Conservation (phyloP, 2,888 invertebrate genomes). For the Acronicta leporina region DNA sequence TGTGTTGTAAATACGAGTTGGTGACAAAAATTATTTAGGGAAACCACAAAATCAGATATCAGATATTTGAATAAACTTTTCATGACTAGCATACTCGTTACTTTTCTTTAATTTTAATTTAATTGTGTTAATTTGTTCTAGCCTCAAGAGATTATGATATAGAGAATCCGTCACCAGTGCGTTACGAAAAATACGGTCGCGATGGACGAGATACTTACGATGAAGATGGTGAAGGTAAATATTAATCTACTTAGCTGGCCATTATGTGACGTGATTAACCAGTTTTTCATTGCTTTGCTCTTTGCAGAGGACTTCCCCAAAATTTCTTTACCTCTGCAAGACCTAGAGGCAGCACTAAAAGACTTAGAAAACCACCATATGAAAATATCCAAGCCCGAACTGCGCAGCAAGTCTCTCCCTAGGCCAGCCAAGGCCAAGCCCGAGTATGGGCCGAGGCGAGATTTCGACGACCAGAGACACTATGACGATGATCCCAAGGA, state of each 20-base stretch:
- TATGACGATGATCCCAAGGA: constrained; percentile 80
- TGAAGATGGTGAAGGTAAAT: constrained; percentile 70
- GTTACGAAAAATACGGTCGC: constrained; percentile 61
- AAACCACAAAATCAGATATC: no score
- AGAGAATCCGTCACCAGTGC: constrained; percentile 69
- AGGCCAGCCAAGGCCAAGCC: constrained; percentile 73
- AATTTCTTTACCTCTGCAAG: constrained; percentile 82
- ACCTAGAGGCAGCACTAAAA: constrained; percentile 81
- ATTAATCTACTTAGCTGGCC: no score
- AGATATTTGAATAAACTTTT: no score
- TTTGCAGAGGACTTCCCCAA: constrained; percentile 81
- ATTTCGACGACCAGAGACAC: constrained; percentile 71
- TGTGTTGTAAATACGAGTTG: no score
- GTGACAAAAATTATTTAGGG: no score
- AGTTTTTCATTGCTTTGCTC: neutral
- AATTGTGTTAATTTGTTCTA: constrained; percentile 36
- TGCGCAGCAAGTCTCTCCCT: constrained; percentile 81
- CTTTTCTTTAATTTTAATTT: no score
- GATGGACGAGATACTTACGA: constrained; percentile 65
- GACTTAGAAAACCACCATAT: constrained; percentile 79
- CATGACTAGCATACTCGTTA: no score
- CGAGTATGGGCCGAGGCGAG: constrained; percentile 75
- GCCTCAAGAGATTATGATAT: constrained; percentile 69
- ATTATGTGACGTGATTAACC: no score
- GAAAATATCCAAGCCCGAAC: constrained; percentile 70